These are phyloP conservation scores for Mesorhabditis belari DNA, from an alignment of 2,888 invertebrate genomes.

Conservation along the genomic window DNA sequence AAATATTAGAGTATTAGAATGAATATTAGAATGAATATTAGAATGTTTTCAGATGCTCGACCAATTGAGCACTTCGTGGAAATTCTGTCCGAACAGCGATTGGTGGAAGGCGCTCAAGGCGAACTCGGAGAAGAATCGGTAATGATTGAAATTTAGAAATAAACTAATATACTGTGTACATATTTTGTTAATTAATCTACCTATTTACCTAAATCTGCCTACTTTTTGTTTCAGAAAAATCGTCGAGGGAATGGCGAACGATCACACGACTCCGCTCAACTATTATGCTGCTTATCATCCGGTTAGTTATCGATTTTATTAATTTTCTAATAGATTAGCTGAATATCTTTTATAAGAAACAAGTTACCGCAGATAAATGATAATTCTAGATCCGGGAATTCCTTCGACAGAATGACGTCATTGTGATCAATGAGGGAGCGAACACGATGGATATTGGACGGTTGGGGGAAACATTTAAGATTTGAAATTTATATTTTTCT, in stretches of 20 bases:
- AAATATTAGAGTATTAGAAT: no score
- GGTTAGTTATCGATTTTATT: conserved; percentile 68
- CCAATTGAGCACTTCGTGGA: conserved; percentile 19
- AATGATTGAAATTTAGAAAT: no score
- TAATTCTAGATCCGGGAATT: conserved; percentile 37
- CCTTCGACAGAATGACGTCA: conserved; percentile 60
- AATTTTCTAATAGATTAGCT: conserved; percentile 78
- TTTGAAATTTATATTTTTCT: no score
- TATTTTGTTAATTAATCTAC: no score
- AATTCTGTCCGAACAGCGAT: conserved; percentile 19
- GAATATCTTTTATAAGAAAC: conserved; percentile 1
- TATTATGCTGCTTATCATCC: conserved; percentile 86
- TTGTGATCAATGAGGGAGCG: conserved; percentile 92
- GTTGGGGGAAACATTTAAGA: conserved; percentile 63
- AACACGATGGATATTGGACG: conserved; percentile 98
- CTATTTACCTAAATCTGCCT: neutral
- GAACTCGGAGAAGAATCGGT: conserved; percentile 14
- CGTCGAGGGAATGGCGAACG: conserved; percentile 65
- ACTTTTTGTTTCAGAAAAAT: conserved; percentile 2
- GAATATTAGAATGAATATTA: neutral
- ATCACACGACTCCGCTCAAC: conserved; percentile 73
- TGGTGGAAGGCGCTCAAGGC: conserved; percentile 31
- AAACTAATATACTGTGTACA: no score
- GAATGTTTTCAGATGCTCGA: conserved; percentile 5
- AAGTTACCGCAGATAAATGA: neutral